Percentiles rank a stretch among this genome's conserved stretches.
phyloP scores from a whole-genome alignment of 1,140 invertebrate species.

The Bombus pascuorum region DNA sequence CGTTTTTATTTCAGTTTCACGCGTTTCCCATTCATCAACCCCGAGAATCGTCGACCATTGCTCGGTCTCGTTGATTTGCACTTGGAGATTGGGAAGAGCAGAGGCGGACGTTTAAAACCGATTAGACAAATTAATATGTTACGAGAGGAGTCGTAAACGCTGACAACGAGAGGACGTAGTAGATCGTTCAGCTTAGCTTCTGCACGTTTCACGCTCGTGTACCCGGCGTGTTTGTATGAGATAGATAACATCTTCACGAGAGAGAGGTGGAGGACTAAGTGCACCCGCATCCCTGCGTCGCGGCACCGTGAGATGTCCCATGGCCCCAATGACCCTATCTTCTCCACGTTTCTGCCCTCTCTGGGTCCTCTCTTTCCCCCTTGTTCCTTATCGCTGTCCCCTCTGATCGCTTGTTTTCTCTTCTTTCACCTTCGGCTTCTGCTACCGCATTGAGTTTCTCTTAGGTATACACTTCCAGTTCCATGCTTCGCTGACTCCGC shows the following conservation, averaged over 20 bases:
- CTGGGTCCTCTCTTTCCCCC: background rate
- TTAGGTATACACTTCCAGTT: constrained; percentile 26
- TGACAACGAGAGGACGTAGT: constrained; percentile 9
- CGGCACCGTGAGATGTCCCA: constrained; percentile 61
- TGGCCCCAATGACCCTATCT: constrained; percentile 65
- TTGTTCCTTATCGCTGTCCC: background rate
- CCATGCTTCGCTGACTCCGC: constrained; percentile 53
- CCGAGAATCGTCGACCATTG: background rate
- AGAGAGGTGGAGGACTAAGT: constrained; percentile 40
- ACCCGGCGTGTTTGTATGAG: constrained; percentile 40
- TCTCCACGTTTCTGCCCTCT: constrained; percentile 16
- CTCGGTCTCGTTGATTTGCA: background rate
- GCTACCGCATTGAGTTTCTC: constrained; percentile 48
- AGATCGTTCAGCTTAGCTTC: background rate
- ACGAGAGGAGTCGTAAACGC: constrained; percentile 8
- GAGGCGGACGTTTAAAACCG: background rate
- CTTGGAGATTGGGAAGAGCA: background rate
- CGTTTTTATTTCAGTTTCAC: constrained; percentile 14
- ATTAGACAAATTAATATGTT: constrained; percentile 41
- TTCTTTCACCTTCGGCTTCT: constrained; percentile 37
- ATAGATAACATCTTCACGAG: constrained; percentile 57
- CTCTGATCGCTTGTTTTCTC: constrained; percentile 16
- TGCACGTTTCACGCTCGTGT: constrained; percentile 11
- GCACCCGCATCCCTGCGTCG: constrained; percentile 57
- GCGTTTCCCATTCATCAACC: constrained; percentile 24